Evolutionary conservation across 2,113 vertebrate genomes (phyloP).

Genomic region (Coptodon bakossiorum): DNA sequence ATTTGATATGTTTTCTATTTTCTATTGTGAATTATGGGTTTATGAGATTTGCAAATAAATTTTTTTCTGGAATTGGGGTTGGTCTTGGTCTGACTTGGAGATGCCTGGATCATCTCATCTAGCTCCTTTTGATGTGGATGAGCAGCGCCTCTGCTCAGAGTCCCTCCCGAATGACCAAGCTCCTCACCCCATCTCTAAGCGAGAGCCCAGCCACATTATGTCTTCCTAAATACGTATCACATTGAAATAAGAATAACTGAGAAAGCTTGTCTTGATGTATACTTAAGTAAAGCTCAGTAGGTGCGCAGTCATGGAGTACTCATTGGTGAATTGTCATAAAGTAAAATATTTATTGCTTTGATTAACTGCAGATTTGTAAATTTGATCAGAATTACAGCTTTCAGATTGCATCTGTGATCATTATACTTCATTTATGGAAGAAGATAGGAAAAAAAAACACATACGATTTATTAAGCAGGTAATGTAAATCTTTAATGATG

Average conservation of each 20-base stretch:
- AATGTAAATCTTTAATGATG: background rate
- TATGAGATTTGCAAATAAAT: background rate
- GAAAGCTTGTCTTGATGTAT: background rate
- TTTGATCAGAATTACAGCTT: background rate
- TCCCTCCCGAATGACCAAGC: background rate
- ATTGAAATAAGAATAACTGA: background rate
- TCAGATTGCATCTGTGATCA: background rate
- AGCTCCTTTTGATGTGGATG: background rate
- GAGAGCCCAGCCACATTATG: background rate
- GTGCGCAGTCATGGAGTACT: background rate
- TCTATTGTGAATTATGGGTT: background rate
- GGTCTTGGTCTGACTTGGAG: background rate
- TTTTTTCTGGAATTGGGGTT: background rate
- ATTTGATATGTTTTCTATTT: background rate
- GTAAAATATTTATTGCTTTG: background rate
- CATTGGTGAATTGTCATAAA: background rate
- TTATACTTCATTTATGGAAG: background rate
- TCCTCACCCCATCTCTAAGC: background rate
- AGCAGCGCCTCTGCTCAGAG: background rate
- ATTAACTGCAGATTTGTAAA: background rate
- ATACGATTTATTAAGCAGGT: background rate
- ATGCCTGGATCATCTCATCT: background rate
- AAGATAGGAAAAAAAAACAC: background rate
- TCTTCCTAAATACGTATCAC: background rate
- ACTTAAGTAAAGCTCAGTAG: background rate